These are phyloP conservation scores for Apamea crenata DNA, from an alignment of 2,888 invertebrate species.

Conservation along the genomic window DNA sequence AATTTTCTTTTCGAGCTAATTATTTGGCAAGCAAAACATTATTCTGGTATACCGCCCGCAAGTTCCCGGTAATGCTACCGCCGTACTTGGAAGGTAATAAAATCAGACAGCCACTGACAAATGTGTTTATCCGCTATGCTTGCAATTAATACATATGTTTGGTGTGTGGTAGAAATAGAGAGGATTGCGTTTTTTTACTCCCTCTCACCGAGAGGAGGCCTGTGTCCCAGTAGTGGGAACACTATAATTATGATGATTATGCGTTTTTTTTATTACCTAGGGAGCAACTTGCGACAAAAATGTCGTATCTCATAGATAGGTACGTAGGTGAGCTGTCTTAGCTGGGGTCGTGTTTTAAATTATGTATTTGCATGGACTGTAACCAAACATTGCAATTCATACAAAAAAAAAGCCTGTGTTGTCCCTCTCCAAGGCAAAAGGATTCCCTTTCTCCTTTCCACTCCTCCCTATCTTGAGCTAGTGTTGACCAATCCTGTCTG, in stretches of 20 bases:
- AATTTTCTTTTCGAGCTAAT: constrained; percentile 63
- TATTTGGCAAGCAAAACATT: constrained; percentile 71
- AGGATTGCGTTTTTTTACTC: neutral
- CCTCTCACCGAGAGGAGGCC: too few relatives aligned
- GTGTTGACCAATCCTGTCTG: too few relatives aligned
- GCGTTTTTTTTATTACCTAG: neutral
- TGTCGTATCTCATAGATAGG: neutral
- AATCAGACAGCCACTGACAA: constrained; percentile 73
- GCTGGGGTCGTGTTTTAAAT: neutral
- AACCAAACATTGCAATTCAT: neutral
- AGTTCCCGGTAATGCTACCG: constrained; percentile 68
- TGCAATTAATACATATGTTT: constrained; percentile 54
- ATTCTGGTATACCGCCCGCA: constrained; percentile 8
- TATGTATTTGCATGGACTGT: too few relatives aligned
- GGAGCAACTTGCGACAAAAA: neutral
- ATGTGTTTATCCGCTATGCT: constrained; percentile 63
- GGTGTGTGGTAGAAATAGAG: constrained; percentile 17
- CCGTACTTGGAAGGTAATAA: constrained; percentile 68
- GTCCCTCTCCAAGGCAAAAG: too few relatives aligned
- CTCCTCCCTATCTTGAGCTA: too few relatives aligned
- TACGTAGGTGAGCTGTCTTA: neutral
- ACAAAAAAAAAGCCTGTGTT: too few relatives aligned
- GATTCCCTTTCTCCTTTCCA: too few relatives aligned
- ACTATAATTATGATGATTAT: too few relatives aligned
- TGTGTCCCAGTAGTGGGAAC: too few relatives aligned